Conservation (phyloP, 1,140 invertebrate genomes). For the Eurosta solidaginis region DNA sequence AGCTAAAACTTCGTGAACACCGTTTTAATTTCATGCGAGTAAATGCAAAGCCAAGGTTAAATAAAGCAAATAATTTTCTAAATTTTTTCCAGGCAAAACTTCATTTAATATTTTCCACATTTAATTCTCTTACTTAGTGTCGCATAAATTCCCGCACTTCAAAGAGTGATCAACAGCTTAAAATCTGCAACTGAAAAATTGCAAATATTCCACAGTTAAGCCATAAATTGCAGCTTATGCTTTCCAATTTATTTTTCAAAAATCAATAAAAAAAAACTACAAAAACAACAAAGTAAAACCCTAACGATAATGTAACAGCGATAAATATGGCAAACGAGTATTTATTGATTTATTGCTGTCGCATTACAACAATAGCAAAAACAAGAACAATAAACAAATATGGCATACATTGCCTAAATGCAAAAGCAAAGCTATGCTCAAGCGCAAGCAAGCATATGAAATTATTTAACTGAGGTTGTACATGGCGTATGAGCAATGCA, state of each 20-base stretch:
- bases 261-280: no score
- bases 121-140: no score
- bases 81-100: no score
- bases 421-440: not conserved
- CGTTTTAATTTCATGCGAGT: no score
- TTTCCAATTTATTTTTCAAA: not conserved
- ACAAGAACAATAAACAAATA: not conserved
- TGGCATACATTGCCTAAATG: not conserved
- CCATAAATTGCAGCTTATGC: constrained; percentile 16
- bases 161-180: not conserved
- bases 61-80: no score
- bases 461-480: not conserved
- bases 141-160: not conserved
- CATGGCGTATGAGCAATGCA: not conserved
- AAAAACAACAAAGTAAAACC: no score
- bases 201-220: not conserved
- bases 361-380: not conserved
- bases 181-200: not conserved
- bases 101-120: no score
- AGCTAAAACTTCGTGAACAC: no score
- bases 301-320: constrained; percentile 13
- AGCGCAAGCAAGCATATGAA: no score
- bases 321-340: not conserved
- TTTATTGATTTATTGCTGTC: constrained; percentile 23
- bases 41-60: no score